Evolutionary conservation across 2,888 invertebrate genomes (phyloP).

Genomic region (Andricus curvator): DNA sequence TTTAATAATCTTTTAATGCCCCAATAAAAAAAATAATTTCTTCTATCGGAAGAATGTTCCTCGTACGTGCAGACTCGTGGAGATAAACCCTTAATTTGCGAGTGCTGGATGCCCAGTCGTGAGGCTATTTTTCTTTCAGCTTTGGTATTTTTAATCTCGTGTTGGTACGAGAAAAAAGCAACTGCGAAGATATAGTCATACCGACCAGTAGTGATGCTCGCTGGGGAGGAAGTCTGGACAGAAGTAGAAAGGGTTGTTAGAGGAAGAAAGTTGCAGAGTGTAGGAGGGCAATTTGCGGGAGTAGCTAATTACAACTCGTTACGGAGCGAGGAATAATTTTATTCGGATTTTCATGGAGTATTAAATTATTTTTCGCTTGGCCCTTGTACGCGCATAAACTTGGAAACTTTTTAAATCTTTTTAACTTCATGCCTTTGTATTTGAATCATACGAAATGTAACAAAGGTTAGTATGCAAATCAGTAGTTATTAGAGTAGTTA

Average conservation of each 20-base stretch:
- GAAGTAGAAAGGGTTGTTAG: neutral
- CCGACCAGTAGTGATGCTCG: neutral
- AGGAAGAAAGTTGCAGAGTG: conserved; percentile 4
- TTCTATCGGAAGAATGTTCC: neutral
- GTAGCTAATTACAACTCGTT: conserved; percentile 68
- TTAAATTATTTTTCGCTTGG: conserved; percentile 56
- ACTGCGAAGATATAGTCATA: neutral
- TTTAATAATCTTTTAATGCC: neutral
- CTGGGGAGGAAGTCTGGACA: conserved; percentile 41
- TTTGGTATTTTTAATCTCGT: conserved; percentile 7
- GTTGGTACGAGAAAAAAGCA: neutral
- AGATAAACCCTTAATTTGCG: conserved; percentile 10
- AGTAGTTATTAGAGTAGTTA: neutral
- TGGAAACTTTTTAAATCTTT: neutral
- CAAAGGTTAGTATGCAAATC: neutral
- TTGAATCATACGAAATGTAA: neutral
- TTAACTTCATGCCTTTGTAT: neutral
- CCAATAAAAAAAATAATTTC: neutral
- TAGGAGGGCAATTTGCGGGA: conserved; percentile 63
- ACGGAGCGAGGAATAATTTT: conserved; percentile 64
- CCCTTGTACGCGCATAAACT: neutral
- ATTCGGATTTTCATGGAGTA: conserved; percentile 59
- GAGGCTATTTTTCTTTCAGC: neutral
- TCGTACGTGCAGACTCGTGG: neutral
- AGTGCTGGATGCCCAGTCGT: neutral